Evolutionary conservation across 2,888 invertebrate genomes (phyloP), one percentile per base, ranked within the genome.

Genomic region (Eudasyphora cyanicolor): DNA sequence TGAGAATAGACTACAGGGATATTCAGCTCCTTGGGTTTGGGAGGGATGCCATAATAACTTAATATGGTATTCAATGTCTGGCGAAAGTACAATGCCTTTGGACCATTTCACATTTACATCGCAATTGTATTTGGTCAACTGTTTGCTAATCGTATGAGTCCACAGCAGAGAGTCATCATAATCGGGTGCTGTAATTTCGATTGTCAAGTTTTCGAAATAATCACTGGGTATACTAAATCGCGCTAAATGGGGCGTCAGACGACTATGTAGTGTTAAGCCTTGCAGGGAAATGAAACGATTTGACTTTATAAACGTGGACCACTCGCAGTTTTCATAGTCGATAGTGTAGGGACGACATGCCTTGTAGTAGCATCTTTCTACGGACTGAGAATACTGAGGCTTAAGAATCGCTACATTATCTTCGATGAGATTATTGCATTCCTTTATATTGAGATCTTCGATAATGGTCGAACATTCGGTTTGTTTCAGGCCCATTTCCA

Each of bases 291-390:
- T 91, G 49, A 91, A 91, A 19, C 90, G 88, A 32, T 91, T 87
- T 60, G 89, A 87, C 79, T 89, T 89, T 0, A 92, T 64, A 5
- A 86, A 87, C 24, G 90, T 76, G 0, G 88, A 87, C 89, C 91
- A 92, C 21, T 88, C 87, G 42, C 87, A 86, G 0, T 88, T 87
- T 21, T 89, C 88, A 1, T 89, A 87, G 42, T 89, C 89, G 1
- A 92, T 86, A 14, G 88, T 89, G 32, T 91, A 91, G 0, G 92
- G 92, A 0, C 91, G 89, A 35, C 91, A 90, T 4, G 92, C 92
- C 77, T 91, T 92, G 80, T 90, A 92, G 79, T 90, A 92, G 76
- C 89, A 89, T 57, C 92, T 89, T 82, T 92, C 92, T 17, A 91
- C 86, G 1, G 86, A 27, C 79, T 86, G 60, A 71, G 85, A 81